Evolutionary conservation across 2,797 vertebrate species (phyloP).

Genomic region (Danio albolineatus): DNA sequence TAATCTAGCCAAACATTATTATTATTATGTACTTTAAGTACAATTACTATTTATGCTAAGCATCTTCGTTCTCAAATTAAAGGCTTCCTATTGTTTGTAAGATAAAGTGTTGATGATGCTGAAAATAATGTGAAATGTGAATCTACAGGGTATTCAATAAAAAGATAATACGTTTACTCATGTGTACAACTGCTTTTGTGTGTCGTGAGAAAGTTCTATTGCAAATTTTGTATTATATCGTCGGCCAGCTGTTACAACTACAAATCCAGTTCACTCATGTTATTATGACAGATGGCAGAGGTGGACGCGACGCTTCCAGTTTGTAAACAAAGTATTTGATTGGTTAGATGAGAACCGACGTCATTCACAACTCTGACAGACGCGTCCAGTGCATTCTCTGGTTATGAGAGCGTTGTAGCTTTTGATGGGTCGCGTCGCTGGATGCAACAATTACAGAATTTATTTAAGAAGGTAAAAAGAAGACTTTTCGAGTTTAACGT

Average conservation of each 20-base stretch:
- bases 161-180: background rate
- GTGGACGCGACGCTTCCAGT: conserved; percentile 3
- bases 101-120: background rate
- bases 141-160: background rate
- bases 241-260: conserved; percentile 9
- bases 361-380: background rate
- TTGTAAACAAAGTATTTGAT: conserved; percentile 27
- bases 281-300: conserved; percentile 15
- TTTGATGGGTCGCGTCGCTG: background rate
- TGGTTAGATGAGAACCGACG: background rate
- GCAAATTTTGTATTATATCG: background rate
- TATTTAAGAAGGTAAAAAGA: background rate
- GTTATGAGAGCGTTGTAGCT: background rate
- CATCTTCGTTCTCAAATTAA: background rate
- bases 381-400: background rate
- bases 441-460: background rate
- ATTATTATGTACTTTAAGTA: background rate
- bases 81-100: background rate
- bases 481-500: background rate
- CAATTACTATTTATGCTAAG: background rate
- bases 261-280: background rate
- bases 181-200: background rate
- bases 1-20: background rate
- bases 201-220: background rate
- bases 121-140: background rate